Evolutionary conservation across 2,113 vertebrate genomes (phyloP), one percentile per base, ranked within the genome.

Genomic region (Myotis davidii): DNA sequence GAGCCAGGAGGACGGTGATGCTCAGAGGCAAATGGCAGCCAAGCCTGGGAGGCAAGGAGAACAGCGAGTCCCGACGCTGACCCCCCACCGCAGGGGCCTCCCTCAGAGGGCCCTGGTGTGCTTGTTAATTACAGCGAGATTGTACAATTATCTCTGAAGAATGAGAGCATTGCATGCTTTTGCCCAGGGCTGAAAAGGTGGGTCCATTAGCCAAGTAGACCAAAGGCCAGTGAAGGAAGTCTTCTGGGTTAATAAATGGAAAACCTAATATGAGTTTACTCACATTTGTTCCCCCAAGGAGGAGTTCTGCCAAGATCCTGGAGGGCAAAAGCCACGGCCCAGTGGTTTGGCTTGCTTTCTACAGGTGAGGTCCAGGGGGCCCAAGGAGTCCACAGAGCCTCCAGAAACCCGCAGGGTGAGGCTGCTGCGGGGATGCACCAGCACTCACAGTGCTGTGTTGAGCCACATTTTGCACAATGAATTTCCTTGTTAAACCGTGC

Each of bases 381-480:
- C 67, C 10, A 3, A 1, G 3, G 14, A 64, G 25, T 12, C 34
- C 79, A 16, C 0, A 25, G 23, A 56, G 69, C 48, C 18, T 67
- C 9, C 1, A 0, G 0, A 3, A 16, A 20, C 27, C 29, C 1
- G 0, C 6, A 14, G 64, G 78, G 27, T 7, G 2, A 39, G 32
- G 32, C 27, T 45, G 32, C 37, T 14, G 8, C 4, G 20, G 25
- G 14, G 54, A 29, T 7, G 3, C 14, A 0, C 6, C 5, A 3
- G 1, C 18, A 32, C 13, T 37, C 32, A 1, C 6, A 3, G 42
- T 9, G 12, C 12, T 0, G 0, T 1, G 5, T 32, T 0, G 6
- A 17, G 64, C 8, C 79, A 1, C 8, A 0, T 21, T 14, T 73
- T 6, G 11, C 9, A 3, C 32, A 1, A 18, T 3, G 42, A 3